Evolutionary conservation across 92 coral and sea anemone species (phyloP).

Genomic region (Palythoa grandiflora): DNA sequence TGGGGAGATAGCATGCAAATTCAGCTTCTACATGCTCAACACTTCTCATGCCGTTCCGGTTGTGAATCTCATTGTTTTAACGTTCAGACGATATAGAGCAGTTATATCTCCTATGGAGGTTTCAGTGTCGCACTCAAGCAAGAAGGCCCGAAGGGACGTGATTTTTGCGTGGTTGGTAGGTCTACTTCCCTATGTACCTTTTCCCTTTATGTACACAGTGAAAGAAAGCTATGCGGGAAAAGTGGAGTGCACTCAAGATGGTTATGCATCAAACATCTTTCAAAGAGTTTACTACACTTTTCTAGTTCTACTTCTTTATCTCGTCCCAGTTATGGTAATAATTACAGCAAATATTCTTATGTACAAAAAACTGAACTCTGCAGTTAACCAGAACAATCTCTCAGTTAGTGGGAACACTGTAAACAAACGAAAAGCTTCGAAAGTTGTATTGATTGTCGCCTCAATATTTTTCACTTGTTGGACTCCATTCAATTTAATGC

Average conservation of each 20-base stretch:
- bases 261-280: neutral
- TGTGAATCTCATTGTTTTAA: slow-evolving; percentile 42
- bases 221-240: neutral
- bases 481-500: slow-evolving; percentile 32
- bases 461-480: slow-evolving; percentile 1
- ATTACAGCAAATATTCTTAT: slow-evolving; percentile 39
- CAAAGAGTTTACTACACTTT: slow-evolving; percentile 40
- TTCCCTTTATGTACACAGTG: slow-evolving; percentile 36
- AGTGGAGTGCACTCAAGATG: neutral
- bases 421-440: slow-evolving; percentile 16
- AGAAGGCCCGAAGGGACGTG: slow-evolving; percentile 28
- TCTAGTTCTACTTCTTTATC: slow-evolving; percentile 38
- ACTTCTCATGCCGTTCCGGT: slow-evolving; percentile 52
- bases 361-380: slow-evolving; percentile 3
- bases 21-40: slow-evolving; percentile 50
- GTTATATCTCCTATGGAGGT: slow-evolving; percentile 45
- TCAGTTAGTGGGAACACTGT: neutral
- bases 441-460: slow-evolving; percentile 6
- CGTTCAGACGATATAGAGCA: slow-evolving; percentile 58
- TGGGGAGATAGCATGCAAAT: slow-evolving; percentile 42
- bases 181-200: slow-evolving; percentile 38
- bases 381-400: neutral
- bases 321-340: slow-evolving; percentile 35
- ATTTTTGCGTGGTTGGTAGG: slow-evolving; percentile 39
- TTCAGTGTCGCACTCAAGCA: slow-evolving; percentile 16